Evolutionary conservation across 2,797 vertebrate genomes (phyloP).

Genomic region (Hipposideros larvatus): DNA sequence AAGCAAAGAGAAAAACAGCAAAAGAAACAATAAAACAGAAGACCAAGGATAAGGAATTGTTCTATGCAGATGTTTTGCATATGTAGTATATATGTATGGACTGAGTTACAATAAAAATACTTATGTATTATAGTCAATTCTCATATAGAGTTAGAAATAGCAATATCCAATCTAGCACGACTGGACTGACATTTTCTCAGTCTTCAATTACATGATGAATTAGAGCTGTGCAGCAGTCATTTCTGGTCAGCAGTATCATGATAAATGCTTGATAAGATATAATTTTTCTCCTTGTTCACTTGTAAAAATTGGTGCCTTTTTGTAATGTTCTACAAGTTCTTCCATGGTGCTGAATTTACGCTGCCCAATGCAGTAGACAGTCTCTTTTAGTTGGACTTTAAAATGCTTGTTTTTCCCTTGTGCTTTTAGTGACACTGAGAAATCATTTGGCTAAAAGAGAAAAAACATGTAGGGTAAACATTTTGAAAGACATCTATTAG

Average conservation of each 20-base stretch:
- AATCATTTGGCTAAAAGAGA: constrained; percentile 93
- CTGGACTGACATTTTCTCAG: constrained; percentile 63
- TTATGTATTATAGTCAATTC: constrained; percentile 72
- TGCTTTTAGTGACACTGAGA: constrained; percentile 96
- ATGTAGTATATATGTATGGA: constrained; percentile 68
- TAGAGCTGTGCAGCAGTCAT: constrained; percentile 72
- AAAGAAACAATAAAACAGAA: constrained; percentile 70
- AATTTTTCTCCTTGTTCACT: constrained; percentile 97
- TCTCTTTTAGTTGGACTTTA: constrained; percentile 96
- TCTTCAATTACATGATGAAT: constrained; percentile 76
- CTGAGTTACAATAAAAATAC: constrained; percentile 82
- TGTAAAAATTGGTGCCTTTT: constrained; percentile 97
- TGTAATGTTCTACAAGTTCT: constrained; percentile 97
- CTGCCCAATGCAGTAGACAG: constrained; percentile 96
- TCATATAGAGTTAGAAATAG: constrained; percentile 77
- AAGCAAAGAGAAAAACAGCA: constrained; percentile 67
- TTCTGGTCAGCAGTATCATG: constrained; percentile 86
- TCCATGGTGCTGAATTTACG: constrained; percentile 97
- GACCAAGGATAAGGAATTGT: constrained; percentile 68
- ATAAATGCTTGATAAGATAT: constrained; percentile 95
- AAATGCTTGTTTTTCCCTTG: constrained; percentile 98
- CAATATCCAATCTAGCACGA: constrained; percentile 71
- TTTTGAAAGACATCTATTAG: constrained; percentile 51
- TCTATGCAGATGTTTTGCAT: constrained; percentile 71
- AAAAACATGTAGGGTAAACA: constrained; percentile 57